Evolutionary conservation across 2,888 invertebrate genomes (phyloP).

Genomic region (Tanytarsus gracilentus): DNA sequence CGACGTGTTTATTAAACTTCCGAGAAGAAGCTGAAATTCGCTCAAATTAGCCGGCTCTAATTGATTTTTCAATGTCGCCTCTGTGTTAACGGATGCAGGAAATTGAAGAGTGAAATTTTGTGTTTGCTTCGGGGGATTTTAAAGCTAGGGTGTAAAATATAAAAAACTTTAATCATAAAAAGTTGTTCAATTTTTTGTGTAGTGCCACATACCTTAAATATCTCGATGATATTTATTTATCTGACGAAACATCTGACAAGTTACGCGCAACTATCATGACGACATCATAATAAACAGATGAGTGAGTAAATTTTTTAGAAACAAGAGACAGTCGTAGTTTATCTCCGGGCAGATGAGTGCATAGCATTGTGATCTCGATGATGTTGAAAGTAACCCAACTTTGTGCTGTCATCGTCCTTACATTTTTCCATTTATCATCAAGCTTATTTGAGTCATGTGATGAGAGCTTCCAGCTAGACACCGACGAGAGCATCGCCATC

Average conservation of each 20-base stretch:
- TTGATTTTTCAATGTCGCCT: neutral
- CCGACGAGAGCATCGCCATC: constrained; percentile 36
- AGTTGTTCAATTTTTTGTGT: too few relatives aligned
- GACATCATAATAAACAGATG: too few relatives aligned
- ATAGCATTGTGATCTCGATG: neutral
- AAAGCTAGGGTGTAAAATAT: too few relatives aligned
- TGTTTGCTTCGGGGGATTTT: too few relatives aligned
- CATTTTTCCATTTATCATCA: neutral
- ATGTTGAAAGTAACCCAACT: neutral
- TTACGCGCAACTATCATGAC: too few relatives aligned
- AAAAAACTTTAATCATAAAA: too few relatives aligned
- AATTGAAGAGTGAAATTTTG: too few relatives aligned
- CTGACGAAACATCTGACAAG: too few relatives aligned
- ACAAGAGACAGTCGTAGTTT: constrained; percentile 3
- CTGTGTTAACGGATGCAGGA: neutral
- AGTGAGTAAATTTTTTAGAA: too few relatives aligned
- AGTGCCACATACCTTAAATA: too few relatives aligned
- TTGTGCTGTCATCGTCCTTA: neutral
- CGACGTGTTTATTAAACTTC: neutral
- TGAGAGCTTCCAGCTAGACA: constrained; percentile 36
- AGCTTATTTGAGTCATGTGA: constrained; percentile 36
- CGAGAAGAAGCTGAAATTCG: neutral
- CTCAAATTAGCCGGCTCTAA: neutral
- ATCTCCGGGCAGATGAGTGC: too few relatives aligned
- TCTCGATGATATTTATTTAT: too few relatives aligned